A percentile compares a stretch with the other conserved stretches of the same genome.
Conservation (phyloP, 2,797 vertebrate genomes). For the Neopelma chrysocephalum region DNA sequence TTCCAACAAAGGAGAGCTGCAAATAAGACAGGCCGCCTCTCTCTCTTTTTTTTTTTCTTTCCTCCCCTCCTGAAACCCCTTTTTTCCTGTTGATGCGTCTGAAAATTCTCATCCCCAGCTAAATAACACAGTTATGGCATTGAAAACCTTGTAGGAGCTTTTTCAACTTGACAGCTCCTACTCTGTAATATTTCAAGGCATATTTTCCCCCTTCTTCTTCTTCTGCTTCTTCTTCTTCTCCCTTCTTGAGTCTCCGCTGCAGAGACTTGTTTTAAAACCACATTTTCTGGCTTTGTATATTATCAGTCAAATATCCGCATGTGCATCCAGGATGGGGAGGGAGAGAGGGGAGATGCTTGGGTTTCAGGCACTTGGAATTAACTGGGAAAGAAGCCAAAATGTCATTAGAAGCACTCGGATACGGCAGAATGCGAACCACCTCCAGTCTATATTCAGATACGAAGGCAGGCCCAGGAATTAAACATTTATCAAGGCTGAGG, state of each 20-base stretch:
- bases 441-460: conserved; percentile 54
- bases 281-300: conserved; percentile 37
- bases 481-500: conserved; percentile 54
- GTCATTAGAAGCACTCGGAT: conserved; percentile 65
- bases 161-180: conserved; percentile 34
- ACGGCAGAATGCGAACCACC: conserved; percentile 45
- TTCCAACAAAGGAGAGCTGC: conserved; percentile 71
- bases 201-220: background rate
- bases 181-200: conserved; percentile 46
- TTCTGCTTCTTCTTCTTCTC: background rate
- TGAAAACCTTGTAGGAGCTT: conserved; percentile 33
- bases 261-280: conserved; percentile 32
- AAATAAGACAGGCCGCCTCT: conserved; percentile 62
- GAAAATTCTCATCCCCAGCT: conserved; percentile 37
- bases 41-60: background rate
- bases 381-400: conserved; percentile 73
- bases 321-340: conserved; percentile 35
- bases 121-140: conserved; percentile 49
- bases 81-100: conserved; percentile 48
- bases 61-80: background rate
- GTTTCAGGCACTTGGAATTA: conserved; percentile 63
- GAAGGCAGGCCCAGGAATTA: conserved; percentile 63
- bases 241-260: background rate
- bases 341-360: conserved; percentile 22
- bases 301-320: conserved; percentile 52